Base-by-base conservation (phyloP, 2,113 vertebrate species). In the Nicator chloris region DNA sequence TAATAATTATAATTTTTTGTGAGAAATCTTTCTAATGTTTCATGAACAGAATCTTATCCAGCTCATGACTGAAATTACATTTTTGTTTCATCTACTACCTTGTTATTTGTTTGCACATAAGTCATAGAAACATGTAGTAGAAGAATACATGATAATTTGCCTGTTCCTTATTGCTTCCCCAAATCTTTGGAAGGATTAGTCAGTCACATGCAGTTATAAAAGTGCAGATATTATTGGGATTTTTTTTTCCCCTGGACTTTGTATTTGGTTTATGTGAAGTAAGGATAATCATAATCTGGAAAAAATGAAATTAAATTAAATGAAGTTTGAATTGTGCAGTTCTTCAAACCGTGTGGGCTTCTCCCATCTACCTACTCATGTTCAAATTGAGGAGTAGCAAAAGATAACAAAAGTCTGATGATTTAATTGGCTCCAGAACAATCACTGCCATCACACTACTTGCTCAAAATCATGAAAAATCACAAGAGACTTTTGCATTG, bases 301-400 rank as follows among this genome's bases (percentile, higher is more conserved):
- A 56, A 72, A 92, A 77, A 30, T 51, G 7, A 68, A 56, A 11
- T 49, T 6, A 30, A 63, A 1, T 44, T 9, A 68, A 56, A 11
- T 49, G 7, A 30, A 63, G 1, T 44, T 9, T 35, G 16, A 81
- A 44, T 40, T 7, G 0, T 9, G 10, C 7, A 21, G 10, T n/a
- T 78, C 17, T 50, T 86, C 35, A 51, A 69, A 22, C 8, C 1
- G 1, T 16, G 9, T 28, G 22, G 21, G 10, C 6, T 76, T 69
- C 17, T 83, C 7, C 19, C 6, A 5, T 30, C n/a, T 50, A 61
- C 8, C 13, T 45, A 31, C 8, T 57, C 66, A 53, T 26, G 6
- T 66, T 92, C 37, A 59, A 54, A 54, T 1, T 66, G 9, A 33
- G 53, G 4, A 70, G 50, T 5, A 61, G 5, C 15, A 28, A 40